Percentiles rank a stretch among this genome's conserved stretches.
Evolutionary conservation across 2,113 vertebrate species (phyloP).

Genomic region (Acanthisitta chloris): DNA sequence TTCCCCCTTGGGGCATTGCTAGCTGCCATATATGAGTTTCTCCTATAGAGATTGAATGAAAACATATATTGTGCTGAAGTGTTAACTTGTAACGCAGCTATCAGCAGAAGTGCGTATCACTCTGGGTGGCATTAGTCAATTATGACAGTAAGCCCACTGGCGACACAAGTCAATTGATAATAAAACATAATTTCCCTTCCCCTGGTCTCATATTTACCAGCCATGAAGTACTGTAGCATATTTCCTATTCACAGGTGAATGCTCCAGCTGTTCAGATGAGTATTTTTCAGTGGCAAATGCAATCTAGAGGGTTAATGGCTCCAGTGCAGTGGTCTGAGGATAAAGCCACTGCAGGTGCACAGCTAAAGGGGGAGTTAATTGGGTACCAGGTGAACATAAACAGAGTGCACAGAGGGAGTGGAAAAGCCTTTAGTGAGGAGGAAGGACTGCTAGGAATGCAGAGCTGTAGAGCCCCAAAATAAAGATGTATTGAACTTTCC

Average conservation of each 20-base stretch:
- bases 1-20: slow-evolving; percentile 22
- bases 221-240: slow-evolving; percentile 50
- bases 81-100: slow-evolving; percentile 60
- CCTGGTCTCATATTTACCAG: slow-evolving; percentile 51
- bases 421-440: slow-evolving; percentile 47
- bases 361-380: slow-evolving; percentile 68
- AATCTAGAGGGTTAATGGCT: slow-evolving; percentile 70
- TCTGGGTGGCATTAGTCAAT: slow-evolving; percentile 67
- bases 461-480: slow-evolving; percentile 26
- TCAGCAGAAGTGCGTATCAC: slow-evolving; percentile 64
- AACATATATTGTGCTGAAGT: slow-evolving; percentile 53
- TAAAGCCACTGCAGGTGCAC: slow-evolving; percentile 61
- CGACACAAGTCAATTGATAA: slow-evolving; percentile 64
- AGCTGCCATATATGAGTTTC: slow-evolving; percentile 61
- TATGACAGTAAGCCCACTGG: slow-evolving; percentile 66
- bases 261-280: slow-evolving; percentile 44
- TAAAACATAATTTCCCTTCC: slow-evolving; percentile 58
- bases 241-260: slow-evolving; percentile 67
- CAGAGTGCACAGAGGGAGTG: slow-evolving; percentile 46
- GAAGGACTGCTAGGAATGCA: neutral
- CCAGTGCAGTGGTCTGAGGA: slow-evolving; percentile 41
- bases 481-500: slow-evolving; percentile 15
- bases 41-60: slow-evolving; percentile 62
- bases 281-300: slow-evolving; percentile 53
- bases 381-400: slow-evolving; percentile 71